phyloP scores from a whole-genome alignment of 2,888 invertebrate genomes.

The Tridacna crocea region DNA sequence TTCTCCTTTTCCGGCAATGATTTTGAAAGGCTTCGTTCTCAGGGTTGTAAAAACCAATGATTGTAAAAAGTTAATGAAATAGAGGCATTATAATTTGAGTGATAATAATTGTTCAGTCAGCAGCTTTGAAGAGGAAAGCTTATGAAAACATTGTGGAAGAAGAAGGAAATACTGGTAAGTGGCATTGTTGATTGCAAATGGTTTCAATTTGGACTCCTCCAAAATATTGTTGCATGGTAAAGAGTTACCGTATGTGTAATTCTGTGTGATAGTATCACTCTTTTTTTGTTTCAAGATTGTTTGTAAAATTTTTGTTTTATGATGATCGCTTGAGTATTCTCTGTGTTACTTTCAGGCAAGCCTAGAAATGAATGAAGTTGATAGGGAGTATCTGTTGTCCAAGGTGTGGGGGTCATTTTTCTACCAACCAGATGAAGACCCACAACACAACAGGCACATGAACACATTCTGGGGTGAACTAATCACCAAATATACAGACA shows the following conservation, averaged over 20 bases:
- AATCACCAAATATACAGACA: slow-evolving; percentile 88
- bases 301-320: neutral
- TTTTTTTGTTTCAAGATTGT: no score
- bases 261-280: no score
- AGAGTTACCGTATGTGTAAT: neutral
- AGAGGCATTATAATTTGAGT: neutral
- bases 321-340: neutral
- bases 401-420: slow-evolving; percentile 90
- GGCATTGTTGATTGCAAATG: neutral
- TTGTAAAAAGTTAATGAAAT: no score
- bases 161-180: neutral
- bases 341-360: slow-evolving; percentile 63
- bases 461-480: slow-evolving; percentile 88
- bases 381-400: slow-evolving; percentile 86
- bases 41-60: no score
- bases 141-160: neutral
- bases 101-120: neutral
- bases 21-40: no score
- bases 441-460: slow-evolving; percentile 67
- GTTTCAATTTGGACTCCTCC: neutral
- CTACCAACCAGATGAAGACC: slow-evolving; percentile 66
- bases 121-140: neutral
- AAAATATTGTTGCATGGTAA: neutral
- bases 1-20: no score
- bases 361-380: slow-evolving; percentile 71